Conservation (phyloP, 2,113 vertebrate species). For the Thermophis baileyi region DNA sequence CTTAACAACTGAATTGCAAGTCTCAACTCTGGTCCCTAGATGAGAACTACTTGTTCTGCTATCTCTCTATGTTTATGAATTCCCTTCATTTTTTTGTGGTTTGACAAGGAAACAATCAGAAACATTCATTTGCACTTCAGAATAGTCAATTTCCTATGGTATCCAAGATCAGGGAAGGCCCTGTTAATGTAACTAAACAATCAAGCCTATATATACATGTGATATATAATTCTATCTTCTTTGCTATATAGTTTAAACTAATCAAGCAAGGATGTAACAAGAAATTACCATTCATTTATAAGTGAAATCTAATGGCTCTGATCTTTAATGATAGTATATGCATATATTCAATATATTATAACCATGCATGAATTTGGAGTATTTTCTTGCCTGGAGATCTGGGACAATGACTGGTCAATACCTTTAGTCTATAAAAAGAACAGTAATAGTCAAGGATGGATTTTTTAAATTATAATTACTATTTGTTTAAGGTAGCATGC, state of each 20-base stretch:
- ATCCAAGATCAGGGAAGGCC: not conserved
- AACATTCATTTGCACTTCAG: not conserved
- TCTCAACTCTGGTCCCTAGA: not conserved
- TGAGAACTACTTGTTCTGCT: not conserved
- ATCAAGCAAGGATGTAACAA: not conserved
- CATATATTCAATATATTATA: not conserved
- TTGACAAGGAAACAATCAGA: not conserved
- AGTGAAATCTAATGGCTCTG: not conserved
- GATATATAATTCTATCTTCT: not conserved
- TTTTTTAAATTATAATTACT: not conserved
- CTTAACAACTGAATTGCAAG: not conserved
- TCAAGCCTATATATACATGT: not conserved
- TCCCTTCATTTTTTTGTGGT: not conserved
- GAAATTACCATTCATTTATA: not conserved
- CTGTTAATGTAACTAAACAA: not conserved
- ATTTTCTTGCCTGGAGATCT: not conserved
- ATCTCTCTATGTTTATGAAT: not conserved
- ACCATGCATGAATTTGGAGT: not conserved
- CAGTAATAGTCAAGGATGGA: not conserved
- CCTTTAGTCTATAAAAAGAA: not conserved
- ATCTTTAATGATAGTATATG: not conserved
- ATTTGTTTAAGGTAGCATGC: not conserved
- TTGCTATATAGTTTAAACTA: not conserved
- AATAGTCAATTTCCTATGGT: not conserved
- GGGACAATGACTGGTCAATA: not conserved